These are phyloP conservation scores for Papilio aristodemus DNA, from an alignment of 1,140 invertebrate genomes.

Conservation along the genomic window DNA sequence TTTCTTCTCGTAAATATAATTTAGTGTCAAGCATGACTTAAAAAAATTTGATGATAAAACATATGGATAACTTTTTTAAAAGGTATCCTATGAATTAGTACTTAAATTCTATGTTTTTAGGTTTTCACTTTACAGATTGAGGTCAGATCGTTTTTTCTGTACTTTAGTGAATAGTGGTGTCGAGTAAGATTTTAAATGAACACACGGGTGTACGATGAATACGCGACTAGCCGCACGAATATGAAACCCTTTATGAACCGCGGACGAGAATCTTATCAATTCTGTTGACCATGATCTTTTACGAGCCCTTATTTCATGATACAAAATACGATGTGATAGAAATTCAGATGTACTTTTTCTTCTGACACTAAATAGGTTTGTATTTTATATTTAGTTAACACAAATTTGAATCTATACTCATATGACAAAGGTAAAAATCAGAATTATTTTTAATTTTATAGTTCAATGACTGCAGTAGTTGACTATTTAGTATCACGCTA, in stretches of 20 bases:
- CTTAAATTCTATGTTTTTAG: background rate
- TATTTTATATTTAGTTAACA: too few relatives aligned
- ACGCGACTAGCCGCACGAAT: conserved; percentile 5
- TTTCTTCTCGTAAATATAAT: too few relatives aligned
- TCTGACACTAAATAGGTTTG: too few relatives aligned
- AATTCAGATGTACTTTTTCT: background rate
- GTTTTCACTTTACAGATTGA: background rate
- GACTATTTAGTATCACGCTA: too few relatives aligned
- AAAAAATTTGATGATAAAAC: too few relatives aligned
- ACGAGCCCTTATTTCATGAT: background rate
- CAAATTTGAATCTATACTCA: too few relatives aligned
- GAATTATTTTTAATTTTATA: too few relatives aligned
- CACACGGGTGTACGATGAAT: background rate
- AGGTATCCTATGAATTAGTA: too few relatives aligned
- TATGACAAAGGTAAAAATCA: too few relatives aligned
- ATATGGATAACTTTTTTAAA: too few relatives aligned
- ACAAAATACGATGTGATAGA: background rate
- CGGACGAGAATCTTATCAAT: conserved; percentile 13
- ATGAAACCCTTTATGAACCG: background rate
- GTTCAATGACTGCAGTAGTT: too few relatives aligned
- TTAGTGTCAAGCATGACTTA: too few relatives aligned
- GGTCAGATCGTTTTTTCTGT: background rate
- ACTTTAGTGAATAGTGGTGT: conserved; percentile 12
- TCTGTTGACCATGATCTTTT: conserved; percentile 20
- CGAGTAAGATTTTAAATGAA: background rate